Evolutionary conservation across 1,140 invertebrate species (phyloP).

Genomic region (Paracyclopina nana): DNA sequence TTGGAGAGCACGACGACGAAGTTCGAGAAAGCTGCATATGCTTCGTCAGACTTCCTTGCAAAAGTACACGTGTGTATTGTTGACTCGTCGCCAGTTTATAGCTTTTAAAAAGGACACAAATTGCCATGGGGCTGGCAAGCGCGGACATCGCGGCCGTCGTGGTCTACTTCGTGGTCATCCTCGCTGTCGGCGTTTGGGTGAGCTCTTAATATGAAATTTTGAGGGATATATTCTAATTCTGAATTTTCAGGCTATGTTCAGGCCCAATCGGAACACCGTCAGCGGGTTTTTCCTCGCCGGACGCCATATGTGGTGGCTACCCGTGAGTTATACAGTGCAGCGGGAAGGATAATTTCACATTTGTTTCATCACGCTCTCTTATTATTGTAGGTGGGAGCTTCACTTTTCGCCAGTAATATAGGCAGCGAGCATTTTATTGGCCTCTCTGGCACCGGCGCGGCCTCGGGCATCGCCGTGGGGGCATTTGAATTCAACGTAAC

Average conservation of each 20-base stretch:
- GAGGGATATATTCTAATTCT: too few species aligned
- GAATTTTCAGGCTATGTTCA: slow-evolving; percentile 27
- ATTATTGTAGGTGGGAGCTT: slow-evolving; percentile 29
- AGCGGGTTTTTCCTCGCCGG: slow-evolving; percentile 36
- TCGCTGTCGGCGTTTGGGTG: slow-evolving; percentile 24
- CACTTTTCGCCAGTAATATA: slow-evolving; percentile 38
- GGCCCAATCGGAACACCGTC: slow-evolving; percentile 29
- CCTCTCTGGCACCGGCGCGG: slow-evolving; percentile 32
- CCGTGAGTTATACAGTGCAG: slow-evolving; percentile 22
- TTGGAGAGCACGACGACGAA: too few species aligned
- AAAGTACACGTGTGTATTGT: too few species aligned
- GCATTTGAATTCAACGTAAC: slow-evolving; percentile 36
- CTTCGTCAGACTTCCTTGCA: too few species aligned
- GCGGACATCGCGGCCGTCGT: slow-evolving; percentile 24
- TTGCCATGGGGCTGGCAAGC: too few species aligned
- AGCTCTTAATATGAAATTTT: too few species aligned
- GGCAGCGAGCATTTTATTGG: slow-evolving; percentile 40
- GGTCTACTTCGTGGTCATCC: slow-evolving; percentile 24
- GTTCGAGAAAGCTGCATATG: too few species aligned
- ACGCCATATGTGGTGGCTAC: slow-evolving; percentile 29
- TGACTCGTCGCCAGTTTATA: too few species aligned
- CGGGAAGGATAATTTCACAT: neutral
- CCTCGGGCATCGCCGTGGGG: slow-evolving; percentile 32
- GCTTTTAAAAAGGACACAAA: too few species aligned
- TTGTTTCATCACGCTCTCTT: neutral